These are phyloP conservation scores for Argyresthia albistria DNA, from an alignment of 2,888 invertebrate genomes.

Conservation along the genomic window DNA sequence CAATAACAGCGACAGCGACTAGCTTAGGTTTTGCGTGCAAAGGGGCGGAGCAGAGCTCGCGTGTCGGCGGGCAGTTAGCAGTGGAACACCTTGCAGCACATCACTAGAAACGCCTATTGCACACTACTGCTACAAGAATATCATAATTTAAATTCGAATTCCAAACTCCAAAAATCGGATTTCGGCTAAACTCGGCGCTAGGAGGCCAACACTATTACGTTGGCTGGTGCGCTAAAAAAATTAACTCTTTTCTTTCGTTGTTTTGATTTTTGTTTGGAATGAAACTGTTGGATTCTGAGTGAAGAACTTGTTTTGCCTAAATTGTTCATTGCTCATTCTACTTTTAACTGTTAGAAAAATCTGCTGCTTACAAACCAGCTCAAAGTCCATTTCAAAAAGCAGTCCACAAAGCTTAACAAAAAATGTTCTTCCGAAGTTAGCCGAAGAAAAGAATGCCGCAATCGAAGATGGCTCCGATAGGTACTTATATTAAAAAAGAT, in stretches of 20 bases:
- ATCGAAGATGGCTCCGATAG: constrained; percentile 28
- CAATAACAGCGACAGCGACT: not conserved
- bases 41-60: constrained; percentile 61
- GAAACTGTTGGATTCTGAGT: not conserved
- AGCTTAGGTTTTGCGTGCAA: constrained; percentile 32
- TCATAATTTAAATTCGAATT: constrained; percentile 4
- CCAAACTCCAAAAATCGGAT: not conserved
- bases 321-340: not conserved
- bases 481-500: constrained; percentile 8
- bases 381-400: no score
- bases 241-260: no score
- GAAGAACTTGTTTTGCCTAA: not conserved
- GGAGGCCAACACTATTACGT: no score
- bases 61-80: constrained; percentile 55
- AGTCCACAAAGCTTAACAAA: not conserved
- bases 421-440: not conserved
- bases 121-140: not conserved
- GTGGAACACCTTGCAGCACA: constrained; percentile 62
- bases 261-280: no score
- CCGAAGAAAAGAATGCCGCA: constrained; percentile 29
- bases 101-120: constrained; percentile 64
- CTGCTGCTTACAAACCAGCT: no score
- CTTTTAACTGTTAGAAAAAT: not conserved
- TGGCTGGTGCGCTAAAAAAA: no score
- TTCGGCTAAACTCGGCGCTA: not conserved